Percentiles rank a stretch among this genome's conserved stretches.
These are phyloP conservation scores for Drosophila malerkotliana DNA, from an alignment of 1,140 invertebrate species.

Conservation along the genomic window DNA sequence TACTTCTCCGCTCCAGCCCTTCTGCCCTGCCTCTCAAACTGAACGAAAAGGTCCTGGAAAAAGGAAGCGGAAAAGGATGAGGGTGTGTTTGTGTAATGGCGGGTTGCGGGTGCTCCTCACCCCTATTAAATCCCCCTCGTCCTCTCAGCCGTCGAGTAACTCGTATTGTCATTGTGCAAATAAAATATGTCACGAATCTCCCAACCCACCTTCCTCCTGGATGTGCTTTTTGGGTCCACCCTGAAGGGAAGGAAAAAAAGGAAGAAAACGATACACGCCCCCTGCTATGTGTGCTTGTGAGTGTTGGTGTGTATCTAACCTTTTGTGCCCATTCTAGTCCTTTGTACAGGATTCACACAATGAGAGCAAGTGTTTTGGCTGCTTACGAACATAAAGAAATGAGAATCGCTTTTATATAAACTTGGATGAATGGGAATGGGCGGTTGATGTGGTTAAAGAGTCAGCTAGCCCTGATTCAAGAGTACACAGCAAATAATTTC, in stretches of 20 bases:
- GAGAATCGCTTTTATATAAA: constrained; percentile 80
- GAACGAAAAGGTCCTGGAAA: neutral
- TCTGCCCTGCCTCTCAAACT: neutral
- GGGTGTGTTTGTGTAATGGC: constrained; percentile 75
- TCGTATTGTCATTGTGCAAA: constrained; percentile 83
- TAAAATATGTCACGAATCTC: constrained; percentile 83
- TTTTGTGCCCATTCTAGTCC: constrained; percentile 74
- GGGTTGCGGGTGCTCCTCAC: constrained; percentile 52
- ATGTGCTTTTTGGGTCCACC: constrained; percentile 45
- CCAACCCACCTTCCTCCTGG: constrained; percentile 44
- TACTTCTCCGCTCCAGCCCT: constrained; percentile 10
- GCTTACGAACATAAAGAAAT: constrained; percentile 44
- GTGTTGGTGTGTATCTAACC: constrained; percentile 63
- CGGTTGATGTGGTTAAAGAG: constrained; percentile 42
- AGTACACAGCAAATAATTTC: neutral
- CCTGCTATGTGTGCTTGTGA: constrained; percentile 23
- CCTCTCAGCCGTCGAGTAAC: constrained; percentile 57
- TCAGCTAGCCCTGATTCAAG: constrained; percentile 33
- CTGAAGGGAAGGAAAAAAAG: constrained; percentile 6
- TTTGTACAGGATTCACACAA: constrained; percentile 59
- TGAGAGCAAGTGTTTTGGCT: constrained; percentile 59
- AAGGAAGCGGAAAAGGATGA: constrained; percentile 11
- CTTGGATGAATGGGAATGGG: constrained; percentile 54
- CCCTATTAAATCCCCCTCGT: neutral
- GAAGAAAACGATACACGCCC: constrained; percentile 62